phyloP scores from a whole-genome alignment of 2,797 vertebrate genomes.

The Rhodeus uyekii region DNA sequence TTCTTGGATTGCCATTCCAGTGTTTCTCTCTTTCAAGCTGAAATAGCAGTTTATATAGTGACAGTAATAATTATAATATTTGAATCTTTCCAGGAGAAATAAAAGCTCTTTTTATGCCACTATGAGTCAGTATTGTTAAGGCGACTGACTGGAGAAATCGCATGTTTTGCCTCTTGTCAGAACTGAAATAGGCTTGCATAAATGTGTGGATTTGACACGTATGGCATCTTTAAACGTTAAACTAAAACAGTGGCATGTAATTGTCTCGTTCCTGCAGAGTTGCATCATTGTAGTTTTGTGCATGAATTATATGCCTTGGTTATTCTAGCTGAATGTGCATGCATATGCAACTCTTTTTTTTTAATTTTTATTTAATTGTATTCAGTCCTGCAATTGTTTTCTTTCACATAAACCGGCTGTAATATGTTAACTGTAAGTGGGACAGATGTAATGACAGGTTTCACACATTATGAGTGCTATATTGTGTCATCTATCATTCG shows the following conservation, averaged over 20 bases:
- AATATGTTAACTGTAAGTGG: constrained; percentile 1
- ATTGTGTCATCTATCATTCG: background rate
- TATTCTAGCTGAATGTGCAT: background rate
- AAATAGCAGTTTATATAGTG: background rate
- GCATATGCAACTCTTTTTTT: background rate
- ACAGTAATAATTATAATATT: background rate
- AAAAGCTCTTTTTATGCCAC: background rate
- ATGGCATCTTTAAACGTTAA: background rate
- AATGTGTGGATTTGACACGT: constrained; percentile 8
- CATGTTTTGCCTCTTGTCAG: constrained; percentile 6
- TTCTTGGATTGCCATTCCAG: background rate
- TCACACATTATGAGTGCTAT: background rate
- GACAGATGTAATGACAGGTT: constrained; percentile 2
- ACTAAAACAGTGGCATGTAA: background rate
- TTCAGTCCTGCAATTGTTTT: background rate
- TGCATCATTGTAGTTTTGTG: background rate
- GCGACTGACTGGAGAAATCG: background rate
- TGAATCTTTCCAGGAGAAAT: background rate
- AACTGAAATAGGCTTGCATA: background rate
- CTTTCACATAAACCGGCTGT: background rate
- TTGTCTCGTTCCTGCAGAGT: background rate
- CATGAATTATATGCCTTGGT: constrained; percentile 13
- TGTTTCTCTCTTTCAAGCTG: too few relatives aligned
- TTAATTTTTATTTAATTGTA: too few relatives aligned
- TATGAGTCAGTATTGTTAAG: background rate